Evolutionary conservation across 2,797 vertebrate genomes (phyloP).

Genomic region (Aldrovandia affinis): DNA sequence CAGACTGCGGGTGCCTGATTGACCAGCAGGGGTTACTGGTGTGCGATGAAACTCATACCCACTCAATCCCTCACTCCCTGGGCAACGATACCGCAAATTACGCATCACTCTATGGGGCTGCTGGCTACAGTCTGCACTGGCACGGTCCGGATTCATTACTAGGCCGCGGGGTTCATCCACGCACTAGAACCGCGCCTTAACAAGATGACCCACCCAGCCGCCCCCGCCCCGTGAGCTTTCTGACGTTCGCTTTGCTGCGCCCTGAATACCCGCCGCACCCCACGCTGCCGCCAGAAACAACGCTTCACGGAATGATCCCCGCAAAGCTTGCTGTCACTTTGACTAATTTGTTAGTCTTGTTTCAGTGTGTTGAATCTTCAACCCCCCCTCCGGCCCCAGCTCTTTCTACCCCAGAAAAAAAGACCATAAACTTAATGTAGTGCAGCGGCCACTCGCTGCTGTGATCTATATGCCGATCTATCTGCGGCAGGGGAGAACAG

Average conservation of each 20-base stretch:
- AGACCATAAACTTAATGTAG: slow-evolving; percentile 74
- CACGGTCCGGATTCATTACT: too few relatives aligned
- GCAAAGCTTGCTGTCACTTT: slow-evolving; percentile 76
- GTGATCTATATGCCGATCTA: slow-evolving; percentile 70
- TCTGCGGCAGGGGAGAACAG: slow-evolving; percentile 63
- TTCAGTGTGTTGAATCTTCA: slow-evolving; percentile 68
- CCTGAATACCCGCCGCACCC: neutral
- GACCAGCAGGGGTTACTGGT: too few relatives aligned
- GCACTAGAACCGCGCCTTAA: too few relatives aligned
- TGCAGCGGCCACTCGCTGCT: slow-evolving; percentile 56
- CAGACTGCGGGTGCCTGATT: too few relatives aligned
- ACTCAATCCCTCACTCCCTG: too few relatives aligned
- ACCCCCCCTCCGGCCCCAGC: slow-evolving; percentile 37
- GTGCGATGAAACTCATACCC: too few relatives aligned
- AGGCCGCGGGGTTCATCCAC: too few relatives aligned
- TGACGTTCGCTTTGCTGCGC: neutral
- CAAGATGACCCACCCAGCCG: too few relatives aligned
- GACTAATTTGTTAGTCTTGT: slow-evolving; percentile 79
- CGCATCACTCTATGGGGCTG: too few relatives aligned
- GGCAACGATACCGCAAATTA: too few relatives aligned
- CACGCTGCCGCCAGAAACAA: neutral
- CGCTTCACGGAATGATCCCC: slow-evolving; percentile 58
- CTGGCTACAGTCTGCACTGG: too few relatives aligned
- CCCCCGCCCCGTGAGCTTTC: neutral
- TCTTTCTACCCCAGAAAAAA: slow-evolving; percentile 48